Percentiles rank a stretch among this genome's conserved stretches.
Evolutionary conservation across 1,140 invertebrate genomes (phyloP).

Genomic region (Eupristina koningsbergeri): DNA sequence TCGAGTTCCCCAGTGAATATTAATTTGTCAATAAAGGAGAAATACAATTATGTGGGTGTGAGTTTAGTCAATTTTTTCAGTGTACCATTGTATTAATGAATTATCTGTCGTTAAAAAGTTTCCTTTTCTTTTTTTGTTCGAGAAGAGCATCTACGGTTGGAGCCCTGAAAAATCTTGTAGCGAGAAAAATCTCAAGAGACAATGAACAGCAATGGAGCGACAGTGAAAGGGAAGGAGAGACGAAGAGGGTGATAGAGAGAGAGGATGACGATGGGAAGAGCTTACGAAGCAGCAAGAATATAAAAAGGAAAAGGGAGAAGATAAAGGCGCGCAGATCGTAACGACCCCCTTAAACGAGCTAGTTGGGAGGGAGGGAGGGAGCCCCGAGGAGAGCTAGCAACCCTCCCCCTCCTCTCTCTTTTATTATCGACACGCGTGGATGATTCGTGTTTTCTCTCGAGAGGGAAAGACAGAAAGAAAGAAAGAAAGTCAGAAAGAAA

Average conservation of each 20-base stretch:
- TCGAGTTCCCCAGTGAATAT: too few relatives aligned
- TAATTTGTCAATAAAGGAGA: too few relatives aligned
- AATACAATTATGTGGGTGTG: too few relatives aligned
- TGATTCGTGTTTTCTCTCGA: conserved; percentile 3
- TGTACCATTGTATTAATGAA: too few relatives aligned
- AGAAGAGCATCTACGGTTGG: neutral
- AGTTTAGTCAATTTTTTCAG: too few relatives aligned
- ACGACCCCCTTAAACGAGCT: conserved; percentile 31
- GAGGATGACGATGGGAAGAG: neutral
- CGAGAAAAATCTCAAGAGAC: conserved; percentile 2
- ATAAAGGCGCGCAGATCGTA: conserved; percentile 27
- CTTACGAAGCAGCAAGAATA: conserved; percentile 14
- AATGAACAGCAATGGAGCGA: neutral
- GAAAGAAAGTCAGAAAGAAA: neutral
- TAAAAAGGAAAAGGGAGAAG: neutral
- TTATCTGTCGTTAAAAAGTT: too few relatives aligned
- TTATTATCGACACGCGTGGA: conserved; percentile 47
- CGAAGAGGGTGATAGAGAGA: neutral
- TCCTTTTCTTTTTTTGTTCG: too few relatives aligned
- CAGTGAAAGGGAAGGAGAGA: too few relatives aligned
- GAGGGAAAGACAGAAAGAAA: neutral
- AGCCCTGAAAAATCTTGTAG: conserved; percentile 1
- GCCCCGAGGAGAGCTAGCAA: neutral
- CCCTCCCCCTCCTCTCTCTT: neutral
- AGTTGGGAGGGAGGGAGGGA: conserved; percentile 1